A percentile compares a stretch with the other conserved stretches of the same genome.
phyloP scores from a whole-genome alignment of 2,113 vertebrate genomes.

The Microtus pennsylvanicus region DNA sequence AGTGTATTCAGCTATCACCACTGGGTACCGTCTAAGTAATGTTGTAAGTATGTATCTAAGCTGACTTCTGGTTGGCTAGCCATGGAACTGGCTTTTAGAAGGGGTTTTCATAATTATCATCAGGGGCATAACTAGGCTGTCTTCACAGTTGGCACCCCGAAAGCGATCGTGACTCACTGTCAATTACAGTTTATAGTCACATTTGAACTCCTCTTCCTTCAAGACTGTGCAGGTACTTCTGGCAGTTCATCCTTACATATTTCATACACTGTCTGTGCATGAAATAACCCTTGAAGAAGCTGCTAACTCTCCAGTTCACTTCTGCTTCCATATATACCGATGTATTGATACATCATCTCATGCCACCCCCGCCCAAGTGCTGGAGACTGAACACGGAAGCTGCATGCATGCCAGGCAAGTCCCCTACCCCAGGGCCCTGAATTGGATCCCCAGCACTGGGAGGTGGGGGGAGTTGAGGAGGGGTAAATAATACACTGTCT shows the following conservation, averaged over 20 bases:
- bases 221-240: constrained; percentile 75
- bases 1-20: not conserved
- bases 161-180: constrained; percentile 72
- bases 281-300: constrained; percentile 49
- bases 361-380: not conserved
- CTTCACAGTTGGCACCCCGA: constrained; percentile 66
- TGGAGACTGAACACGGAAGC: not conserved
- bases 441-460: not conserved
- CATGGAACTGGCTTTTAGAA: constrained; percentile 69
- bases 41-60: constrained; percentile 43
- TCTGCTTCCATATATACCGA: constrained; percentile 30
- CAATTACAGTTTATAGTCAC: constrained; percentile 82
- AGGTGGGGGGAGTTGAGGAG: not conserved
- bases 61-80: constrained; percentile 58
- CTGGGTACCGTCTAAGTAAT: not conserved
- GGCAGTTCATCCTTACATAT: constrained; percentile 71
- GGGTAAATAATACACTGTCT: not conserved
- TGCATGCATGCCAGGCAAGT: not conserved
- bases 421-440: not conserved
- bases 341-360: not conserved
- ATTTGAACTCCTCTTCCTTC: constrained; percentile 73
- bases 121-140: constrained; percentile 71
- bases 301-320: constrained; percentile 60
- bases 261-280: constrained; percentile 63
- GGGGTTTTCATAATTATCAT: constrained; percentile 74